Evolutionary conservation across 2,113 vertebrate genomes (phyloP).

Genomic region (Haliaeetus leucogaster): DNA sequence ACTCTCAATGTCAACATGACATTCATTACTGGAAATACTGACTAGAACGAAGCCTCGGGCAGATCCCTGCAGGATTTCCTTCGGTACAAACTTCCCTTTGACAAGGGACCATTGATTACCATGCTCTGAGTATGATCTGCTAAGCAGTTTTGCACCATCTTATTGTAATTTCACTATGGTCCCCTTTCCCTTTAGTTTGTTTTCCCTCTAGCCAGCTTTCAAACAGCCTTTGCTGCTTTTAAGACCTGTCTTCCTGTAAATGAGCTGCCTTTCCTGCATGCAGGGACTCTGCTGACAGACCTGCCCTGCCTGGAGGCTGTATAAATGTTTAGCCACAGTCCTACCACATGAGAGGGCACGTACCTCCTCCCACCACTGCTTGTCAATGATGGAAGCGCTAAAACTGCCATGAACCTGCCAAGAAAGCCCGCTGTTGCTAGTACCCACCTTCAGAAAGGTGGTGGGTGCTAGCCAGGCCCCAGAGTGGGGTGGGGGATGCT

Average conservation of each 20-base stretch:
- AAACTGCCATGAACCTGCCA: neutral
- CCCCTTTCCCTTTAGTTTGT: neutral
- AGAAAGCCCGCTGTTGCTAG: neutral
- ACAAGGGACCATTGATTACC: neutral
- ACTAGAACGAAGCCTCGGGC: neutral
- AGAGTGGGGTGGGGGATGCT: neutral
- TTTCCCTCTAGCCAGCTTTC: neutral
- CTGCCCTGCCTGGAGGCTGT: neutral
- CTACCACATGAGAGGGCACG: rapidly evolving
- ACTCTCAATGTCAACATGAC: neutral
- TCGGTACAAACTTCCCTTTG: neutral
- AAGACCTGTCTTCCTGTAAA: neutral
- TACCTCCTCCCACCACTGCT: neutral
- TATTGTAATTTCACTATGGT: neutral
- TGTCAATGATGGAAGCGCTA: neutral
- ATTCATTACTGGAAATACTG: neutral
- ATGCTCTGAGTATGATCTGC: neutral
- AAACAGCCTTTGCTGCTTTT: neutral
- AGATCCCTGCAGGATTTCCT: constrained; percentile 10
- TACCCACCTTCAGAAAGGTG: neutral
- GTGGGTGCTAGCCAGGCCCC: neutral
- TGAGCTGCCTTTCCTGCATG: neutral
- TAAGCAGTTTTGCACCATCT: neutral
- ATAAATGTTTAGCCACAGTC: neutral
- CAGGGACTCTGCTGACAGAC: neutral